Evolutionary conservation across 2,797 vertebrate genomes (phyloP), one percentile per base, ranked within the genome.

Genomic region (Onychomys torridus): DNA sequence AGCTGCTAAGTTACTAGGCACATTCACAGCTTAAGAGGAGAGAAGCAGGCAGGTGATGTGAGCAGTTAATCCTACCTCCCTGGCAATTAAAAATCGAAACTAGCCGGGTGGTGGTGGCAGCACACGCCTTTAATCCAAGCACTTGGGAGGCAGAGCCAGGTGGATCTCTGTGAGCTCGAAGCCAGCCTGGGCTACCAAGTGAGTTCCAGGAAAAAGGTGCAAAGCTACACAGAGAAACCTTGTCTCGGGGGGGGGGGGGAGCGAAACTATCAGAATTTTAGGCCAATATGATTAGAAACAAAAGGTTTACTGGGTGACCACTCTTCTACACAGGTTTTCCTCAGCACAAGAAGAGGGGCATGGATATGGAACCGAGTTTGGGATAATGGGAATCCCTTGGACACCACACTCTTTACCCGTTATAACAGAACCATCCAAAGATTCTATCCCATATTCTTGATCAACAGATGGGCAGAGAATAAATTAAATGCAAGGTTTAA

Each of bases 271-370:
- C n/a, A 83, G 6, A 23, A 43, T 27, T 11, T 63, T 21, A 67
- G 13, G 19, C 57, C 71, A 76, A 21, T 4, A 9, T 57, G 11
- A 46, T 81, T n/a, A 37, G 46, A 29, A 83, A 34, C 4, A 63
- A 34, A 75, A 2, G 43, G 8, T 1, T 90, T 23, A 73, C 34
- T 83, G 4, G 40, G 52, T 17, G 7, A 21, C 73, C 14, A 46
- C 6, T 81, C 37, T 34, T 76, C 37, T 90, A 17, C 21, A 55
- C 96, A 99, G 99, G 99, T 99, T 0, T 99, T 99, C 96, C 98
- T 99, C 77, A 99, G 99, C 97, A 99, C 98, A 27, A 98, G 99
- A 32, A 52, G 97, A n/a, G 99, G 99, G 0, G 89, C 98, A 16
- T 99, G 99, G 99, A 97, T 99, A 67, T 23, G 98, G 0, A 97